Conservation (phyloP, 2,113 vertebrate species). For the Psammodynastes pulverulentus region DNA sequence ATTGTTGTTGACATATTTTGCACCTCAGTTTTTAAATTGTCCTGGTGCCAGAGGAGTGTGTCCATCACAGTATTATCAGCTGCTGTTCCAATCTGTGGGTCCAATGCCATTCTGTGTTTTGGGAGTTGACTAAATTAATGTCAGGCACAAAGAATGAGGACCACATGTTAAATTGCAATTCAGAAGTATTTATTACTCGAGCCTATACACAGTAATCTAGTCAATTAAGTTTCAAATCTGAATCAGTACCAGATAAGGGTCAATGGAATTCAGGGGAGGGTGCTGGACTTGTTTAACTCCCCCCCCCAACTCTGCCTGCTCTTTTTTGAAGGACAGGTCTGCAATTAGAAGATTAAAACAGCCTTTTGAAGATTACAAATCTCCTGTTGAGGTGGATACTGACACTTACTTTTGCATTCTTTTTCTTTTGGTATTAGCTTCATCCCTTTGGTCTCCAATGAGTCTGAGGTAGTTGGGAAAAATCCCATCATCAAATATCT, state of each 20-base stretch:
- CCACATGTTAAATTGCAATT: background rate
- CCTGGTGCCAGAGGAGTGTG: background rate
- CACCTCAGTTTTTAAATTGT: background rate
- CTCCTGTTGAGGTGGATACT: background rate
- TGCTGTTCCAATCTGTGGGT: background rate
- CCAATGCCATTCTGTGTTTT: background rate
- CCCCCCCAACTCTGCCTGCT: background rate
- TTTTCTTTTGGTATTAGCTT: background rate
- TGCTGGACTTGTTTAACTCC: background rate
- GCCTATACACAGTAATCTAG: background rate
- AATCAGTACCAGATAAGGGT: background rate
- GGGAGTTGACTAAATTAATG: background rate
- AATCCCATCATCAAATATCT: background rate
- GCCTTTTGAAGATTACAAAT: background rate
- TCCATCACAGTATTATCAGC: background rate
- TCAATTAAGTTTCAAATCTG: background rate
- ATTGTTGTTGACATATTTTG: background rate
- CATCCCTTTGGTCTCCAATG: background rate
- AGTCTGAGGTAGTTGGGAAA: background rate
- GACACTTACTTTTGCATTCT: background rate
- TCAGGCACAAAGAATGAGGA: background rate
- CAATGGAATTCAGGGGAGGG: background rate
- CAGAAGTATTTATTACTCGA: background rate
- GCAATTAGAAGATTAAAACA: background rate
- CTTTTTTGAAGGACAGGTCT: background rate